Percentiles rank a stretch among this genome's conserved stretches.
Conservation (phyloP, 2,113 vertebrate genomes). For the Nothocercus nigrocapillus region DNA sequence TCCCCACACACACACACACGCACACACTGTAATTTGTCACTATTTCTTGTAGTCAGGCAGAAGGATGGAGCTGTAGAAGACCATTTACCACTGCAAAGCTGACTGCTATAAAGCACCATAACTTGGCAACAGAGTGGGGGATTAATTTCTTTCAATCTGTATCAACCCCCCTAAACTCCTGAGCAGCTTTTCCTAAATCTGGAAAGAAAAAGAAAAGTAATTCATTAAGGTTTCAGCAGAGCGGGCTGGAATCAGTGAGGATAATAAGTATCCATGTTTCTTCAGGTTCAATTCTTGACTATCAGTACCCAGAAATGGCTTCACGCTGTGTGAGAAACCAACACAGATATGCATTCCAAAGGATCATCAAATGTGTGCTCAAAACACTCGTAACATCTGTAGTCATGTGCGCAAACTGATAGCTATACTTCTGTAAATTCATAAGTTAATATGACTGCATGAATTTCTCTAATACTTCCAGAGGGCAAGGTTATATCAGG, state of each 20-base stretch:
- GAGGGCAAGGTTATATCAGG: background rate
- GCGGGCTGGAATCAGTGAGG: background rate
- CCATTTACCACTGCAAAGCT: slow-evolving; percentile 36
- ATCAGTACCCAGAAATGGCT: background rate
- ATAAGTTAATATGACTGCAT: background rate
- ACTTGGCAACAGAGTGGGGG: background rate
- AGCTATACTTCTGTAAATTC: background rate
- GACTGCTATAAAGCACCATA: slow-evolving; percentile 7
- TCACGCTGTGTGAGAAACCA: background rate
- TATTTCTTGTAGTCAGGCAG: slow-evolving; percentile 63
- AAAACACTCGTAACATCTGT: background rate
- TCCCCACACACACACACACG: background rate
- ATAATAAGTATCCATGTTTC: background rate
- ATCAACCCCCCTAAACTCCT: background rate
- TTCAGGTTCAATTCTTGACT: background rate
- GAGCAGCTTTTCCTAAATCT: background rate
- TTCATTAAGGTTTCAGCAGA: background rate
- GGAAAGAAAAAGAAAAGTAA: background rate
- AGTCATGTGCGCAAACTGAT: background rate
- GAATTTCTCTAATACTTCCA: background rate
- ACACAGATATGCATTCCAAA: background rate
- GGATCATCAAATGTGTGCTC: background rate
- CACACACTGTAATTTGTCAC: slow-evolving; percentile 44
- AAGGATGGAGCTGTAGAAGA: slow-evolving; percentile 48
- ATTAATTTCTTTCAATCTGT: background rate